Conservation (phyloP, 2,113 vertebrate genomes). For the Anarrhichthys ocellatus region DNA sequence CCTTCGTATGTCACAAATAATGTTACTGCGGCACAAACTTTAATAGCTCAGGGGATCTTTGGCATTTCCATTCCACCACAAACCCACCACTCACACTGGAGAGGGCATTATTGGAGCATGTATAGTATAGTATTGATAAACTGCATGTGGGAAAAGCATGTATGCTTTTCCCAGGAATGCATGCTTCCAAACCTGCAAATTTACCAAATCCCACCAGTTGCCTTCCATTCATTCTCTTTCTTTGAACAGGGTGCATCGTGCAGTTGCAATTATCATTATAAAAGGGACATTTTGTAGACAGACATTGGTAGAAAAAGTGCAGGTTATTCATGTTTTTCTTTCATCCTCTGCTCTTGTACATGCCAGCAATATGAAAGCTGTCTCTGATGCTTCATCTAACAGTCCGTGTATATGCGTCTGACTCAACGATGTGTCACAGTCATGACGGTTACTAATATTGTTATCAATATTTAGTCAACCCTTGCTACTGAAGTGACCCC, state of each 20-base stretch:
- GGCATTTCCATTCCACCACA: conserved; percentile 4
- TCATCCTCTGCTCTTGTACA: neutral
- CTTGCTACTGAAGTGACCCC: neutral
- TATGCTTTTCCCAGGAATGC: neutral
- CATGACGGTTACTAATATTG: conserved; percentile 22
- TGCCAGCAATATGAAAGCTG: conserved; percentile 22
- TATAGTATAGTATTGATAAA: neutral
- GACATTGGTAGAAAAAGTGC: neutral
- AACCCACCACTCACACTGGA: neutral
- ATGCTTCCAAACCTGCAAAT: neutral
- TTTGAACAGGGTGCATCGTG: neutral
- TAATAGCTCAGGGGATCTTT: conserved; percentile 18
- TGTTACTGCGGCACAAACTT: conserved; percentile 3
- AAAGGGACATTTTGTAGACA: neutral
- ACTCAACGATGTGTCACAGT: conserved; percentile 23
- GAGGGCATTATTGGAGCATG: conserved; percentile 21
- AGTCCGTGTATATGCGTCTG: conserved; percentile 16
- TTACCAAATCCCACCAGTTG: conserved; percentile 9
- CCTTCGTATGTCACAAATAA: conserved; percentile 12
- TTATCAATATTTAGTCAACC: conserved; percentile 19
- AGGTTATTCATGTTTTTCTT: conserved; percentile 8
- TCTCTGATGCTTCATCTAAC: conserved; percentile 30
- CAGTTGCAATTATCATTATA: conserved; percentile 10
- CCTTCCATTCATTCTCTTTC: neutral
- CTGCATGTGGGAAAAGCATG: neutral